Base-by-base conservation (phyloP, 53 echinoderm and acorn worm species). In the Actinopyga echinites region DNA sequence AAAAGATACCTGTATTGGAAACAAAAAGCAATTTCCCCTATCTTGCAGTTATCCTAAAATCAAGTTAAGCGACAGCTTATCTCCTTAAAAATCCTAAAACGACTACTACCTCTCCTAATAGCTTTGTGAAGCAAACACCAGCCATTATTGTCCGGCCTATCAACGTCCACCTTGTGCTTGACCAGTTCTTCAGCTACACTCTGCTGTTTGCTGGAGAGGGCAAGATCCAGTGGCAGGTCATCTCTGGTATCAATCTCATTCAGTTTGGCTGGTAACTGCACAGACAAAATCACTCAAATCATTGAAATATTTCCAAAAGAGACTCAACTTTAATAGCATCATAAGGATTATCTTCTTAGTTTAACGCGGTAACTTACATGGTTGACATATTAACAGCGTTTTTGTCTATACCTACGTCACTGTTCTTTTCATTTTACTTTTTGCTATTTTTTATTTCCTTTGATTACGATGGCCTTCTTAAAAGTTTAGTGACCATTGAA, bases 221-320 rank as follows among this genome's bases (percentile, higher is more conserved):
- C 97, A 15, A 97, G 84, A 83, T 97, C 97, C 56, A 97, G 87
- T 1, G 97, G 97, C 0, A 97, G 92, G 87, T 97, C 97, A n/a
- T 92, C 94, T 11, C 90, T 92, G 33, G 94, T 92, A 37, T 97
- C 97, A 25, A 97, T 88, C 80, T 94, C 94, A n/a, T 97, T 92
- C 73, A 97, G 69, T 83, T 97, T 97, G 45, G 90, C 97, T 30
- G 97, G 97, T 34, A 97, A 68, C 97, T 97, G 84, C 15, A 15
- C 64, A 55, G n/a, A n/a, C n/a, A n/a, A n/a, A n/a, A n/a, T n/a
- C n/a, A n/a, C n/a, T n/a, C n/a, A n/a, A n/a, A n/a, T n/a, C n/a
- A n/a, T n/a, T n/a, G n/a, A n/a, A n/a, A n/a, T n/a, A n/a, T n/a
- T n/a, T n/a, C n/a, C n/a, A n/a, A n/a, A n/a, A n/a, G n/a, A n/a